These are phyloP conservation scores for Pongo abelii DNA, from an alignment of 2,113 vertebrate species.

Conservation along the genomic window DNA sequence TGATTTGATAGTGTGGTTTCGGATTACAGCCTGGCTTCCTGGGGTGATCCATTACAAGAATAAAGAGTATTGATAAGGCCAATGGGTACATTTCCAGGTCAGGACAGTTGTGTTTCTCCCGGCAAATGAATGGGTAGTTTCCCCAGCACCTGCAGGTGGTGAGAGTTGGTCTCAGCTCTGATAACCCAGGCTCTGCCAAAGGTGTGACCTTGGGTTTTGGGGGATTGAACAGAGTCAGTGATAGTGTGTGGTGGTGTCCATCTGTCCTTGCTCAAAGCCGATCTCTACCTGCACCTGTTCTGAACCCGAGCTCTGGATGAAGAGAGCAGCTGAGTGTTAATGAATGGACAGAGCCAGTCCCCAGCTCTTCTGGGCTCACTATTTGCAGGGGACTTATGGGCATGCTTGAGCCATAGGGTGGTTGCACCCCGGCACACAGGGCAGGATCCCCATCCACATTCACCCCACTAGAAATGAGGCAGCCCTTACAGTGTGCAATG, in stretches of 20 bases:
- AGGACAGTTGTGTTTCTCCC: background rate
- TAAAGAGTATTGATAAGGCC: background rate
- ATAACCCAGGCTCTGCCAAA: background rate
- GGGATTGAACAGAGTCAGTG: background rate
- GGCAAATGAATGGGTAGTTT: background rate
- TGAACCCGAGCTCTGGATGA: background rate
- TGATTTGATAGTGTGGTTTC: background rate
- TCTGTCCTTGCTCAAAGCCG: background rate
- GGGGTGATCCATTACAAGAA: background rate
- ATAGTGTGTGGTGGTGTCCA: background rate
- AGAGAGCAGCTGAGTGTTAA: background rate
- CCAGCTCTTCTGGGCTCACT: background rate
- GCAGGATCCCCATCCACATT: too few species aligned
- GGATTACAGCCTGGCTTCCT: background rate
- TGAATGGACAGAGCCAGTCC: background rate
- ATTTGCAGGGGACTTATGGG: background rate
- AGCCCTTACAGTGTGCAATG: accelerated
- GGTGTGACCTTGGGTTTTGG: background rate
- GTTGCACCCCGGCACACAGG: too few species aligned
- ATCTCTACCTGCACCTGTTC: background rate
- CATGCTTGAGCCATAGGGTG: background rate
- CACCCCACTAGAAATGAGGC: background rate
- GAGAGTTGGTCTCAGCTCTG: background rate
- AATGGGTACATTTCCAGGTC: background rate
- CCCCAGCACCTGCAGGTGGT: background rate